Conservation (phyloP, 2,113 vertebrate species). For the Phaethornis superciliosus region DNA sequence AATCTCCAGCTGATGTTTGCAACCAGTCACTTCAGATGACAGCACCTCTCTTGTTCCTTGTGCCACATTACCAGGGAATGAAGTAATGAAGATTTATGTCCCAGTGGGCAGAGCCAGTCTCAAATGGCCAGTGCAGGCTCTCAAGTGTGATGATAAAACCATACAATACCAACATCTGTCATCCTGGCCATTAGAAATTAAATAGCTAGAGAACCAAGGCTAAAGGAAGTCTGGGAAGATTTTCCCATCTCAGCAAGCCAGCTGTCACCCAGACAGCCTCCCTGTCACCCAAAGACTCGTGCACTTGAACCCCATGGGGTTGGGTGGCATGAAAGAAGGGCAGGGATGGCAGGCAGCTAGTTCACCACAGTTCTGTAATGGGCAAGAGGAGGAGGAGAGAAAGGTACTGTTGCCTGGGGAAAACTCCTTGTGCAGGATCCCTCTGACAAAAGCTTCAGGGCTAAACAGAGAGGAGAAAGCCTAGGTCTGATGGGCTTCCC, state of each 20-base stretch:
- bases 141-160: rapidly evolving
- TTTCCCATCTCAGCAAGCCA: not conserved
- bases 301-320: not conserved
- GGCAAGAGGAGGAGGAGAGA: not conserved
- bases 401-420: not conserved
- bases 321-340: not conserved
- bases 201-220: not conserved
- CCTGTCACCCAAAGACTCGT: not conserved
- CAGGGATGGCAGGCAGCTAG: not conserved
- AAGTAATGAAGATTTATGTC: not conserved
- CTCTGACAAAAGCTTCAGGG: not conserved
- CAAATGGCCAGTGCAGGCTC: not conserved
- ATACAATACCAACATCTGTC: not conserved
- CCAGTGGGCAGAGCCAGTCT: not conserved
- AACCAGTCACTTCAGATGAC: not conserved
- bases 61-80: not conserved
- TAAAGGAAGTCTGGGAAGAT: not conserved
- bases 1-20: not conserved
- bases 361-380: not conserved
- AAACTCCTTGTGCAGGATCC: not conserved
- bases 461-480: not conserved
- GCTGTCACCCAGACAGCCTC: too few species aligned
- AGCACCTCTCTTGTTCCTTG: not conserved
- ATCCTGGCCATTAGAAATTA: not conserved
- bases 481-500: not conserved